Percentiles rank a stretch among this genome's conserved stretches.
These are phyloP conservation scores for Linnaemya vulpina DNA, from an alignment of 2,888 invertebrate genomes.

Conservation along the genomic window DNA sequence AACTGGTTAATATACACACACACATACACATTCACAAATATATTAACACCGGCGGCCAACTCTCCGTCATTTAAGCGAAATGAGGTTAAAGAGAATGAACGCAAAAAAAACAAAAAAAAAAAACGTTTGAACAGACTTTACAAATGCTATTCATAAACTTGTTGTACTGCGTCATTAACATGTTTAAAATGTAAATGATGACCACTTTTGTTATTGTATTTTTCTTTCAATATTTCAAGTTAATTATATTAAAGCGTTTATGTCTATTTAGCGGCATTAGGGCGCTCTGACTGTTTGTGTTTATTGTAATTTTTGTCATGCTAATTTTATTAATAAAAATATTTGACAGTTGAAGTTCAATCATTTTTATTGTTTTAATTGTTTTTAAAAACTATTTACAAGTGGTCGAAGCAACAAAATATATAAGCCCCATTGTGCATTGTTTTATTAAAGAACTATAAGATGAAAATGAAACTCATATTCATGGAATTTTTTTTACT, in stretches of 20 bases:
- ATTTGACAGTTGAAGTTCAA: too few relatives aligned
- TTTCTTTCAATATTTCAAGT: neutral
- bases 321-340: too few relatives aligned
- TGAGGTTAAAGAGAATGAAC: neutral
- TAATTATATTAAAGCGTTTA: neutral
- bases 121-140: neutral
- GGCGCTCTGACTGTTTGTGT: neutral
- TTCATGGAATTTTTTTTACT: too few relatives aligned
- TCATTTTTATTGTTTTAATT: too few relatives aligned
- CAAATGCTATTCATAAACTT: conserved; percentile 4
- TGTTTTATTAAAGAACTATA: too few relatives aligned
- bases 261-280: neutral
- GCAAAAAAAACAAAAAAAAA: conserved; percentile 5
- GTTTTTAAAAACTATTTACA: too few relatives aligned
- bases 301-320: too few relatives aligned
- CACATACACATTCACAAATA: too few relatives aligned
- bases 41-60: neutral
- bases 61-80: neutral
- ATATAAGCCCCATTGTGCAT: too few relatives aligned
- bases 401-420: too few relatives aligned
- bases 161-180: conserved; percentile 16
- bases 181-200: neutral
- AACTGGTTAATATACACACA: neutral
- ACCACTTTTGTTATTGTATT: neutral
- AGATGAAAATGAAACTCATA: too few relatives aligned